phyloP scores from a whole-genome alignment of 2,888 invertebrate genomes.

The Orthosia gracilis region DNA sequence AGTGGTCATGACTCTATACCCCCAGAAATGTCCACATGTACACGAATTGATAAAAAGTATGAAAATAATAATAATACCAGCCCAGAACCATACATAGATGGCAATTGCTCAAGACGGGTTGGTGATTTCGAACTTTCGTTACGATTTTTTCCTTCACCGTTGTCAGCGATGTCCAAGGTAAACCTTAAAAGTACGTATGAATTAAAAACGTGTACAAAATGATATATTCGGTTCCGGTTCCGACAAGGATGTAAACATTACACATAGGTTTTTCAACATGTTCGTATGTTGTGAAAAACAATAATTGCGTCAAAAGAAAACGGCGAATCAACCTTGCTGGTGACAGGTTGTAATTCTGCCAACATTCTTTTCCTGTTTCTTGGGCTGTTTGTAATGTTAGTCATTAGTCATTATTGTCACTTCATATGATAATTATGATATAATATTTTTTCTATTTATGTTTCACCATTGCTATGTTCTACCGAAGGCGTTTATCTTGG shows the following conservation, averaged over 20 bases:
- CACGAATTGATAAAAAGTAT: background rate
- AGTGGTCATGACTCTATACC: too few relatives aligned
- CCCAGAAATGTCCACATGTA: background rate
- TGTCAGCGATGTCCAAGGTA: too few relatives aligned
- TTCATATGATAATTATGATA: background rate
- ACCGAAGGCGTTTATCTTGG: background rate
- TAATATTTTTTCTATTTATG: slow-evolving; percentile 12
- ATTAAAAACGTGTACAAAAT: background rate
- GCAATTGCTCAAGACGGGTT: too few relatives aligned
- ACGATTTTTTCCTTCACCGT: too few relatives aligned
- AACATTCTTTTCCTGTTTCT: slow-evolving; percentile 52
- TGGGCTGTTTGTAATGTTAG: slow-evolving; percentile 3
- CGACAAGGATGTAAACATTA: slow-evolving; percentile 36
- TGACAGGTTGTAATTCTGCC: slow-evolving; percentile 50
- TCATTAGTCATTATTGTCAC: slow-evolving; percentile 16
- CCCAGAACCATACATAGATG: too few relatives aligned
- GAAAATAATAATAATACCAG: background rate
- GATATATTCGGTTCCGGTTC: slow-evolving; percentile 27
- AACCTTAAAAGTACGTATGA: too few relatives aligned
- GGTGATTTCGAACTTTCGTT: too few relatives aligned
- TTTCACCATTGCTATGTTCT: background rate
- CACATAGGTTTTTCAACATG: slow-evolving; percentile 11
- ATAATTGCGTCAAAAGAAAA: slow-evolving; percentile 37
- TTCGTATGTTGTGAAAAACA: background rate
- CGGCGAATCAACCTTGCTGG: slow-evolving; percentile 46